phyloP scores from a whole-genome alignment of 2,888 invertebrate genomes.

The Poecilus cupreus region DNA sequence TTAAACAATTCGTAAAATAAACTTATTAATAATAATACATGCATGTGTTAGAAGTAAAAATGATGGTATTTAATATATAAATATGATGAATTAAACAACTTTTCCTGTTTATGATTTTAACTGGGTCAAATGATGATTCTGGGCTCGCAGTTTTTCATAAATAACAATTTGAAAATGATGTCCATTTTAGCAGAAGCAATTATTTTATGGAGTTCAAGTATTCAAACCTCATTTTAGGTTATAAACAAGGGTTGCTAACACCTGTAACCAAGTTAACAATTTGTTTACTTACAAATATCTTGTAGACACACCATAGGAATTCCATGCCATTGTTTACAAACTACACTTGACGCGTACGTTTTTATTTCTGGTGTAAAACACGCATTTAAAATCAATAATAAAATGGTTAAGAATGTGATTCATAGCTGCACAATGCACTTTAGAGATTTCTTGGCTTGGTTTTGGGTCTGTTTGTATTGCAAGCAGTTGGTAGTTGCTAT shows the following conservation, averaged over 20 bases:
- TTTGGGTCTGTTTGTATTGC: neutral
- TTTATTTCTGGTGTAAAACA: neutral
- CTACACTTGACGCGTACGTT: neutral
- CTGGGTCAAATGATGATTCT: too few relatives aligned
- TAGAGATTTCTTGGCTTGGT: neutral
- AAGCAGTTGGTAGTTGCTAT: neutral
- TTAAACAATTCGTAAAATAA: too few relatives aligned
- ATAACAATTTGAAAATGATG: too few relatives aligned
- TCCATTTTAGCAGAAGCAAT: too few relatives aligned
- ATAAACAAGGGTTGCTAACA: conserved; percentile 23
- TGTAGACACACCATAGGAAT: neutral
- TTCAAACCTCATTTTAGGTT: neutral
- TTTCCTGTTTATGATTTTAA: too few relatives aligned
- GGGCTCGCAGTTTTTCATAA: too few relatives aligned
- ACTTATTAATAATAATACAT: too few relatives aligned
- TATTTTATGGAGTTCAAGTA: neutral
- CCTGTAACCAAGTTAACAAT: neutral
- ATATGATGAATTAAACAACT: too few relatives aligned
- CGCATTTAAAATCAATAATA: conserved; percentile 7
- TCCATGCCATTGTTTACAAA: neutral
- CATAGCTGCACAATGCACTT: neutral
- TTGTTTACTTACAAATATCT: conserved; percentile 1
- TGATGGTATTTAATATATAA: too few relatives aligned
- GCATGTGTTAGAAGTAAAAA: too few relatives aligned
- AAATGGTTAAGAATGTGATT: neutral